These are phyloP conservation scores for Calidris pugnax DNA, from an alignment of 2,113 vertebrate genomes.

Conservation along the genomic window DNA sequence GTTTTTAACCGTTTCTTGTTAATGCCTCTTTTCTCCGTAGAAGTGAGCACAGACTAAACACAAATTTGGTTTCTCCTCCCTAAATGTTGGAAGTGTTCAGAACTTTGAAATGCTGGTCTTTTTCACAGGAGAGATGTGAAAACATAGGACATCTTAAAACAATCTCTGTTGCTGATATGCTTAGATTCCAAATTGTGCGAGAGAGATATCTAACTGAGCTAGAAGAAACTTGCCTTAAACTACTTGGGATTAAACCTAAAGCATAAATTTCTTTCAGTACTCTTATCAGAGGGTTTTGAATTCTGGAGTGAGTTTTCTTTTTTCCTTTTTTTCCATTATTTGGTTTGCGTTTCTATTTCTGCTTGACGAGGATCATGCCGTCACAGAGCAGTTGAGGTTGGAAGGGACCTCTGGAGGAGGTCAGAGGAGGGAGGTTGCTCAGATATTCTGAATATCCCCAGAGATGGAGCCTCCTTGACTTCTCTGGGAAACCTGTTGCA, in stretches of 20 bases:
- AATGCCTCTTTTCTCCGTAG: not conserved
- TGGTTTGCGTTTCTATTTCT: not conserved
- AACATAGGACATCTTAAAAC: not conserved
- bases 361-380: not conserved
- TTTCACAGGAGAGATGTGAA: not conserved
- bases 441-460: not conserved
- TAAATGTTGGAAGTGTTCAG: not conserved
- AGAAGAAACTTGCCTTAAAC: conserved; percentile 44
- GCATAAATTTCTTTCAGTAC: not conserved
- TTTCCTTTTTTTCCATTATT: not conserved
- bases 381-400: not conserved
- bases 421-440: not conserved
- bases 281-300: not conserved
- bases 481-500: not conserved
- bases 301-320: not conserved
- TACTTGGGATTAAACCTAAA: not conserved
- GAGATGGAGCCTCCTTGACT: not conserved
- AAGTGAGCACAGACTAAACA: not conserved
- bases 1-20: not conserved
- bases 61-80: not conserved
- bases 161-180: not conserved
- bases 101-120: not conserved
- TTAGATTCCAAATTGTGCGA: not conserved
- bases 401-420: not conserved
- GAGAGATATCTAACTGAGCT: not conserved